Percentiles rank a stretch among this genome's conserved stretches.
Evolutionary conservation across 64 coral and sea anemone species (phyloP).

Genomic region (Trachythela sp.): DNA sequence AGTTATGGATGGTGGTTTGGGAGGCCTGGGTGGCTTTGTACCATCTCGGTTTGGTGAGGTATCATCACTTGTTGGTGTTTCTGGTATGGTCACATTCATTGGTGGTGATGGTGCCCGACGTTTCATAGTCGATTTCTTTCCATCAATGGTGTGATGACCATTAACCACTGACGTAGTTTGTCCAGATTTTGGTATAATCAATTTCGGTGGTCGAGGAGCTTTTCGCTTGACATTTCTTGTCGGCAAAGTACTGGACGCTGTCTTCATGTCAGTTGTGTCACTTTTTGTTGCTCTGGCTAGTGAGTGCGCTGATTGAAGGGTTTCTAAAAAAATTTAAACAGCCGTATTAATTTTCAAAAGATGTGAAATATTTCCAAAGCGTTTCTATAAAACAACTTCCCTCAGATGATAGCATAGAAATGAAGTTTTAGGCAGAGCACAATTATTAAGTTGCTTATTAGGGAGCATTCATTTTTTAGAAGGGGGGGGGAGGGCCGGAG

Average conservation of each 20-base stretch:
- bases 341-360: not conserved
- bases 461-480: too few species aligned
- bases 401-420: not conserved
- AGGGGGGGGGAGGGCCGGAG: too few species aligned
- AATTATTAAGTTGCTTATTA: too few species aligned
- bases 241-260: not conserved
- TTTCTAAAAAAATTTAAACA: not conserved
- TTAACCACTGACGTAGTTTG: not conserved
- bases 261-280: not conserved
- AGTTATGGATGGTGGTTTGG: not conserved
- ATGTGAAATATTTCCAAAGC: not conserved
- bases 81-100: not conserved
- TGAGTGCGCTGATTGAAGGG: not conserved
- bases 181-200: not conserved
- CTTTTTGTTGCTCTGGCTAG: not conserved
- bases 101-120: conserved; percentile 5
- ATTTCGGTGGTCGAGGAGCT: not conserved
- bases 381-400: too few species aligned
- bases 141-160: not conserved
- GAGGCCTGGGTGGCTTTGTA: not conserved
- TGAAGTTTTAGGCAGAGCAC: too few species aligned
- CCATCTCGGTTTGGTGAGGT: not conserved
- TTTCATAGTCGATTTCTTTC: not conserved
- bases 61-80: not conserved
- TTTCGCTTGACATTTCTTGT: not conserved